These are phyloP conservation scores for Nothobranchius kuhntae DNA, from an alignment of 2,113 vertebrate genomes.

Conservation along the genomic window DNA sequence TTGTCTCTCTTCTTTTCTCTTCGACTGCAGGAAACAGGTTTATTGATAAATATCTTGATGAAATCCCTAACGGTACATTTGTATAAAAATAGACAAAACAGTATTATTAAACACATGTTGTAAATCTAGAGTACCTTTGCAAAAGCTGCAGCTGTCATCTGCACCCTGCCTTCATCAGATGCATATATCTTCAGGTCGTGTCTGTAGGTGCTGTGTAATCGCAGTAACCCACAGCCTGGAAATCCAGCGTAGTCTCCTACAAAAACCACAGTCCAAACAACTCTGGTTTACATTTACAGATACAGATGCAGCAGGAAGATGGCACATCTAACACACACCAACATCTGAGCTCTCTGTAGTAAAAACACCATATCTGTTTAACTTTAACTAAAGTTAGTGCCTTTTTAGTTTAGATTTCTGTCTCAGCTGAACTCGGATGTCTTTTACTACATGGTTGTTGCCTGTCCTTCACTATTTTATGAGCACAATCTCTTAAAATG, in stretches of 20 bases:
- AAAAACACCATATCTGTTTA: too few species aligned
- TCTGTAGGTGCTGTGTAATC: constrained; percentile 96
- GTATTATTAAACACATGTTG: too few species aligned
- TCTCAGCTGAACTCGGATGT: too few species aligned
- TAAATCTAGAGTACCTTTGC: constrained; percentile 84
- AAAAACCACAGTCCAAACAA: background rate
- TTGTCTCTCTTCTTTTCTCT: too few species aligned
- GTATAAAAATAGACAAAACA: too few species aligned
- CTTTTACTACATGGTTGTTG: background rate
- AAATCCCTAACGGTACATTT: background rate
- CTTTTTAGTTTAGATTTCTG: background rate
- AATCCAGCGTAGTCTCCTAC: constrained; percentile 97
- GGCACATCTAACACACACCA: too few species aligned
- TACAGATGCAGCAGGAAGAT: background rate
- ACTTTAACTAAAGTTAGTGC: background rate
- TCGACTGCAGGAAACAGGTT: too few species aligned
- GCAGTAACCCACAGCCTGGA: constrained; percentile 93
- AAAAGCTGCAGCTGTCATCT: constrained; percentile 98
- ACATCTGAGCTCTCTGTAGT: too few species aligned
- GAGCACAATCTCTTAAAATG: background rate
- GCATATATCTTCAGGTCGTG: constrained; percentile 99
- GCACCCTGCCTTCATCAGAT: constrained; percentile 95
- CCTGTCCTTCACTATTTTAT: too few species aligned
- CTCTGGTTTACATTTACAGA: background rate
- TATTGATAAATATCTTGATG: too few species aligned